A percentile compares a stretch with the other conserved stretches of the same genome.
These are phyloP conservation scores for Smithornis capensis DNA, from an alignment of 2,113 vertebrate species.

Conservation along the genomic window DNA sequence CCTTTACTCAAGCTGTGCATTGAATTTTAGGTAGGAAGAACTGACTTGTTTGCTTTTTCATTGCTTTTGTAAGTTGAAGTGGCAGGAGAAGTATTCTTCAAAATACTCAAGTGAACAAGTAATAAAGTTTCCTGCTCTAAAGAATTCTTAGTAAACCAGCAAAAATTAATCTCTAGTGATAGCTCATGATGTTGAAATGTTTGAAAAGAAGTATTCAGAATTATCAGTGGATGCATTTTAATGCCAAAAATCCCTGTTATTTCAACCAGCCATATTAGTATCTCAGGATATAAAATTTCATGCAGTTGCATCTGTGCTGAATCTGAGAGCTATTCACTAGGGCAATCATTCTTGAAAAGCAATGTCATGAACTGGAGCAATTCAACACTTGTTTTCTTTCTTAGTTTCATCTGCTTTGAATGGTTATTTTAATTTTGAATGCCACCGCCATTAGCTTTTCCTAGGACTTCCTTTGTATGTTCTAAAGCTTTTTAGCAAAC, in stretches of 20 bases:
- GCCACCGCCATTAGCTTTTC: background rate
- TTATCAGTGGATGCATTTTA: background rate
- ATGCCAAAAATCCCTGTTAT: background rate
- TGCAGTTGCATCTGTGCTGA: background rate
- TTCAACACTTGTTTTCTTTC: background rate
- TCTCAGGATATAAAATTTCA: background rate
- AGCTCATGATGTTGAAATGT: background rate
- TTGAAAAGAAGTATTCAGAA: background rate
- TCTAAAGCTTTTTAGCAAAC: background rate
- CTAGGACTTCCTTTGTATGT: background rate
- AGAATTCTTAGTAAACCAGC: background rate
- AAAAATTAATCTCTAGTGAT: background rate
- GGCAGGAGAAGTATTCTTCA: background rate
- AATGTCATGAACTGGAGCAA: background rate
- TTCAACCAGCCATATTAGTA: background rate
- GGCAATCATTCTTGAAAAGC: background rate
- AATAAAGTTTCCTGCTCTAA: background rate
- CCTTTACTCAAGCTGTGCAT: background rate
- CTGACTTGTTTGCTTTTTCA: background rate
- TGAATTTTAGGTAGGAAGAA: background rate
- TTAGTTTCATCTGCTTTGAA: background rate
- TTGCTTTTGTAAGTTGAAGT: background rate
- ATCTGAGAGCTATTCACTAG: background rate
- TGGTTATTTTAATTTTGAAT: background rate
- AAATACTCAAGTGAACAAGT: background rate